phyloP scores from a whole-genome alignment of 2,797 vertebrate genomes.

The Amniataba percoides region DNA sequence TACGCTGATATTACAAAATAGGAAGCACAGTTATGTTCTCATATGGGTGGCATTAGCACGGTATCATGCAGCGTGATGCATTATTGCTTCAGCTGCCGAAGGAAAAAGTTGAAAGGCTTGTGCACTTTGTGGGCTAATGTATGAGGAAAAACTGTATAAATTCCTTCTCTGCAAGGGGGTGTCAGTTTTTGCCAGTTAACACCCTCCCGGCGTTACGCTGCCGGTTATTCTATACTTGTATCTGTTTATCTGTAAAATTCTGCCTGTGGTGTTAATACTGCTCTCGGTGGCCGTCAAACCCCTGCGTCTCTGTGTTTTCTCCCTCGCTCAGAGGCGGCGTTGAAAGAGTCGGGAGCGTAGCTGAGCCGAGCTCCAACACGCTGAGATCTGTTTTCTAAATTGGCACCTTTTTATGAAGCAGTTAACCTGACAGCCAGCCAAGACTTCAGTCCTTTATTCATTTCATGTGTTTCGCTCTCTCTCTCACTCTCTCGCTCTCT shows the following conservation, averaged over 20 bases:
- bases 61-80: conserved; percentile 20
- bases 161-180: conserved; percentile 22
- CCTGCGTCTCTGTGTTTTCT: conserved; percentile 30
- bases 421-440: conserved; percentile 72
- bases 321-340: conserved; percentile 12
- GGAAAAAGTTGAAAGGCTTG: conserved; percentile 29
- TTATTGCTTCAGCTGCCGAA: conserved; percentile 46
- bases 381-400: conserved; percentile 66
- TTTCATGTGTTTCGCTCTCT: conserved; percentile 57
- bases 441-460: conserved; percentile 69
- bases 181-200: conserved; percentile 49
- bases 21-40: conserved; percentile 41
- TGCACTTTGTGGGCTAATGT: conserved; percentile 19
- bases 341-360: conserved; percentile 24
- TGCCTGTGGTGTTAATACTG: conserved; percentile 39
- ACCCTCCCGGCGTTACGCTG: conserved; percentile 24
- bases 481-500: conserved; percentile 17
- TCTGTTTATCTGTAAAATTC: conserved; percentile 48
- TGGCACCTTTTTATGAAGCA: conserved; percentile 69
- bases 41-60: conserved; percentile 45
- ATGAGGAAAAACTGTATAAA: conserved; percentile 24
- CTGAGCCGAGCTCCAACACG: conserved; percentile 26
- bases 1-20: conserved; percentile 49
- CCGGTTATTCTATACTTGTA: conserved; percentile 5
- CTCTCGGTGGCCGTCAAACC: conserved; percentile 54